Conservation (phyloP, 1,140 invertebrate genomes). For the Polyergus mexicanus region DNA sequence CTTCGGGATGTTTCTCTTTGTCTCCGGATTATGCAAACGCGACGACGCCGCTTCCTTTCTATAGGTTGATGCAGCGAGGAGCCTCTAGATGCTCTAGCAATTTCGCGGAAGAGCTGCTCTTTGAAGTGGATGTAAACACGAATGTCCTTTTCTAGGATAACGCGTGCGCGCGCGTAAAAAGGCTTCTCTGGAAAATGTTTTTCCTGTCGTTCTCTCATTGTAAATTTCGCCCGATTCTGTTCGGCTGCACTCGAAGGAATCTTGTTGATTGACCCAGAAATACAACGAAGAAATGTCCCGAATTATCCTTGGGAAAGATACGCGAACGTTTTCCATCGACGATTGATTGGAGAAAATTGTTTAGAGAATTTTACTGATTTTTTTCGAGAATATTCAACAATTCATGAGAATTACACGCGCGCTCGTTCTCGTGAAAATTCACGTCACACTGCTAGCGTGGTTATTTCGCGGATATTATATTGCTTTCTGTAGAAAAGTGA, state of each 20-base stretch:
- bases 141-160: constrained; percentile 45
- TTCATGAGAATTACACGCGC: neutral
- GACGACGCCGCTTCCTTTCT: neutral
- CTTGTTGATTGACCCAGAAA: constrained; percentile 59
- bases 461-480: constrained; percentile 23
- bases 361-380: neutral
- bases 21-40: constrained; percentile 55
- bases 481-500: neutral
- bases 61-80: neutral
- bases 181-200: constrained; percentile 25
- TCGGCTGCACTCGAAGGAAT: constrained; percentile 39
- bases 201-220: constrained; percentile 26
- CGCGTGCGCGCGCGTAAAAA: neutral
- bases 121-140: constrained; percentile 54
- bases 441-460: neutral
- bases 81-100: constrained; percentile 19
- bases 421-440: neutral
- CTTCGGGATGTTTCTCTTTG: constrained; percentile 40
- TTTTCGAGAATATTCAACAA: neutral
- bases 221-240: constrained; percentile 56
- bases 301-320: constrained; percentile 17
- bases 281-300: constrained; percentile 1
- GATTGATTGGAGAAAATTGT: neutral
- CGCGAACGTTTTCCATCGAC: neutral
- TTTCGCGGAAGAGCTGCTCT: constrained; percentile 41